These are phyloP conservation scores for Drusus annulatus DNA, from an alignment of 1,140 invertebrate genomes.

Conservation along the genomic window DNA sequence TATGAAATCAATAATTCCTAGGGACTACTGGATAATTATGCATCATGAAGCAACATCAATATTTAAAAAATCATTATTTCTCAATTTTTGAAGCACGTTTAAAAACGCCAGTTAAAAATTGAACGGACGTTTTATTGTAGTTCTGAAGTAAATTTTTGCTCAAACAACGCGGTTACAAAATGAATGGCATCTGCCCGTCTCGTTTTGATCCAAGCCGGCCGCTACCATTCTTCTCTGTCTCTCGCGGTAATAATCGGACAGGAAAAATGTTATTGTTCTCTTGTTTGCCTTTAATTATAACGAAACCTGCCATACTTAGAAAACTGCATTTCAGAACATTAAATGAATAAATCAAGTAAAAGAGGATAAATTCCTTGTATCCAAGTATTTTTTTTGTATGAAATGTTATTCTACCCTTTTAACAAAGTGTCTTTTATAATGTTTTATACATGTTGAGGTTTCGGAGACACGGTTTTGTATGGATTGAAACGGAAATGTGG, in stretches of 20 bases:
- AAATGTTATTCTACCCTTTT: background rate
- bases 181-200: background rate
- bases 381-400: background rate
- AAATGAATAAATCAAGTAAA: background rate
- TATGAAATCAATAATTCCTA: too few relatives aligned
- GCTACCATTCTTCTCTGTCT: background rate
- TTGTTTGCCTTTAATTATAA: constrained; percentile 53
- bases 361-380: background rate
- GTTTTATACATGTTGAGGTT: background rate
- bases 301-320: background rate
- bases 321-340: background rate
- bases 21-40: too few relatives aligned
- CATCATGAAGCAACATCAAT: too few relatives aligned
- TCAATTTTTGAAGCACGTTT: background rate
- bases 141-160: constrained; percentile 49
- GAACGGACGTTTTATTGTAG: constrained; percentile 1
- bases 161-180: constrained; percentile 36
- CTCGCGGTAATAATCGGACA: constrained; percentile 36
- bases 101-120: background rate
- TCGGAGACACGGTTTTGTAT: constrained; percentile 7
- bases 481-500: constrained; percentile 13
- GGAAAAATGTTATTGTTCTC: constrained; percentile 46
- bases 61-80: background rate
- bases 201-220: background rate
- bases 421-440: background rate